Base-by-base conservation (phyloP, 2,113 vertebrate genomes). In the Neopipo cinnamomea region DNA sequence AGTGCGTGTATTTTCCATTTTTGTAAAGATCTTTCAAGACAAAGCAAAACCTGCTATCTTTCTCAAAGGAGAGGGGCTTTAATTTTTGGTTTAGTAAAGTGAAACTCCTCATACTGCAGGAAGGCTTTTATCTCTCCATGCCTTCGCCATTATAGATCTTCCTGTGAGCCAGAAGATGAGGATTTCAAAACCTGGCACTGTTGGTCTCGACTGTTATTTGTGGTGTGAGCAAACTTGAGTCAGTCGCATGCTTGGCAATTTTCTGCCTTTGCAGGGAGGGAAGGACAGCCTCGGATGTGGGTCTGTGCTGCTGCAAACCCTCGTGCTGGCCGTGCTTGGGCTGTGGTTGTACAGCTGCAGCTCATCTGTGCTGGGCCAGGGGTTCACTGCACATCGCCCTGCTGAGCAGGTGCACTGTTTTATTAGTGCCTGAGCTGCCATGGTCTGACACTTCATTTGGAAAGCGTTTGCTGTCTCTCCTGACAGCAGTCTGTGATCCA, bases 391-490 rank as follows among this genome's bases (percentile, higher is more conserved):
- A 33, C 77, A 25, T 66, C 11, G 52, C 72, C 68, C 53, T 75
- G 79, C 74, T 79, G 39, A 62, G 77, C 91, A 91, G 89, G 53
- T 91, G 95, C 67, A 46, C 37, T 0, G 19, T 31, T 94, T 53
- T 42, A 50, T 84, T 72, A 58, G 75, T 77, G 82, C 76, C 79
- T 75, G 75, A 47, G 56, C 78, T 88, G 79, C 93, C 52, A 24
- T 37, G 58, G 56, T 67, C 87, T 88, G 63, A 77, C 49, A 39
- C 75, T 90, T 81, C 86, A 66, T 94, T 94, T 95, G 89, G 87
- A 93, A 93, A 81, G 61, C 59, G 12, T 85, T 94, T 0, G 0
- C 82, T 67, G 47, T 90, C 82, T 85, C 93, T 95, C 66, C 84
- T 73, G 88, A 93, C 76, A 68, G 76, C 35, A 15, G 56, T 96